Evolutionary conservation across 2,888 invertebrate genomes (phyloP), one percentile per base, ranked within the genome.

Genomic region (Parasteatoda lunata): DNA sequence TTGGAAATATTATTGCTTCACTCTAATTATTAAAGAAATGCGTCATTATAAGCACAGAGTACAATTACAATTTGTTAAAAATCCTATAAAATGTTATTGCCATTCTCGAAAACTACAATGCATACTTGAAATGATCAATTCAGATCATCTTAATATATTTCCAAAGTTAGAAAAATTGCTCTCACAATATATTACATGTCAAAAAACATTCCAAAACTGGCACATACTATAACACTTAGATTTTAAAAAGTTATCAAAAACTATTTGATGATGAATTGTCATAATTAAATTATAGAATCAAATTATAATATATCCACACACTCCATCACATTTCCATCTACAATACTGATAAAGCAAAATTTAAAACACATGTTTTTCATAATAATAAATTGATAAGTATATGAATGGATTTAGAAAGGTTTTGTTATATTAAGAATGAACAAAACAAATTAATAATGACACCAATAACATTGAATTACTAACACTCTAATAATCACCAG

Each of bases 241-340:
- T 68, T 15, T 84, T 77, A 85, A 80, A 85, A 85, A 85, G 85
- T 85, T 78, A 85, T 85, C 80, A 80, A 85, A 85, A 82, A 85
- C 79, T 79, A 79, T 79, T 80, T 79, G 65, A 76, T 80, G 85
- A 85, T 80, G 72, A 80, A 85, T 79, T 85, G 80, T 30, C 30
- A 30, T 30, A 30, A 30, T 30, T 30, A 30, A 30, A 30, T 30
- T 30, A 30, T 30, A 30, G 30, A 30, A 30, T 30, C 30, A 30
- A 30, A 30, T 30, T 30, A 30, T 30, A 30, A 30, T 30, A 30
- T n/a, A n/a, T n/a, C n/a, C 30, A 30, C 30, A 30, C 30, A 30
- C 0, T 30, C 2, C 30, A 2, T 30, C 2, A 30, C 30, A 30
- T 30, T 30, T 30, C 30, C 30, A 30, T 30, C 30, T 30, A 30